Base-by-base conservation (phyloP, 2,797 vertebrate genomes). In the Phalloptychus januarius region DNA sequence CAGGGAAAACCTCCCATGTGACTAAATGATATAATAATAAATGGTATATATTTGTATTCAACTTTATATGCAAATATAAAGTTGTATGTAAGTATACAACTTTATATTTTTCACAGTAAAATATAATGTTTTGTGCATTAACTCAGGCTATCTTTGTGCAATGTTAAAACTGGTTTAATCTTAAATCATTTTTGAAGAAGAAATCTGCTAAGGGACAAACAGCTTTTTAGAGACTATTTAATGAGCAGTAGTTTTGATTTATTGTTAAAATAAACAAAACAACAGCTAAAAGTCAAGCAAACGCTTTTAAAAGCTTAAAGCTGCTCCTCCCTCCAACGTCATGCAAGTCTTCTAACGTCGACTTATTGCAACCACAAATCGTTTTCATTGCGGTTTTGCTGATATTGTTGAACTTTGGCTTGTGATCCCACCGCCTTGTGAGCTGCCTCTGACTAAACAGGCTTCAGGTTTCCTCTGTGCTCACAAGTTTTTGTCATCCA, bases 391-490 rank as follows among this genome's bases (percentile, higher is more conserved):
- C 28, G 45, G 45, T 16, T 67, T 50, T 48, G 20, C 28, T 8
- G 6, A 46, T 23, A 65, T 46, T 48, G 40, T 4, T 75, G 40
- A 69, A 74, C 52, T 40, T 5, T n/a, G 20, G 67, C 85, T 79
- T 83, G 80, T 84, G 82, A 81, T 84, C 69, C 40, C 72, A 48
- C 38, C 33, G 12, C 58, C 33, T 28, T 48, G 42, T 28, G 20
- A 58, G 52, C 52, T 78, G 72, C 72, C 72, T 76, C 23, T 44
- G 65, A 75, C 71, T 79, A 8, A 80, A 79, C 74, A 72, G 52
- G 67, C 38, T 4, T 25, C 74, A 72, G 52, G 67, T 40, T 4
- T 25, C 44, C n/a, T 7, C 71, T 70, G 48, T 61, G 18, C 69
- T 78, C 44, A 50, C 71, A 65, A 25, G 18, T 28, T 16, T 70